Evolutionary conservation across 2,113 vertebrate species (phyloP).

Genomic region (Steatornis caripensis): DNA sequence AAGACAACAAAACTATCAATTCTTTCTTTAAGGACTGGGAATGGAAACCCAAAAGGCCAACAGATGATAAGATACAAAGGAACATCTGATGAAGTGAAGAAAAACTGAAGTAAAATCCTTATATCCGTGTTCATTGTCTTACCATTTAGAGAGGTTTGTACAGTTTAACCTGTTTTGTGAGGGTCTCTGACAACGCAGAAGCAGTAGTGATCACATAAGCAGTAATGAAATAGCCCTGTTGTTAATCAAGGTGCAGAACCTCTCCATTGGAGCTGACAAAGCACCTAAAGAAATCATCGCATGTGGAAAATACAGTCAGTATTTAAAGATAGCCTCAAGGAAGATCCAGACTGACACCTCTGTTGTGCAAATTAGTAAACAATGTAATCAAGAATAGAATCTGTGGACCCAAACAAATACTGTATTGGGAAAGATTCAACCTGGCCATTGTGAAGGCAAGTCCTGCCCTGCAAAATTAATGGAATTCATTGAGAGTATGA

Average conservation of each 20-base stretch:
- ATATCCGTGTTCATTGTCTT: background rate
- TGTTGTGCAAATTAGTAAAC: background rate
- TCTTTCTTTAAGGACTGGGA: background rate
- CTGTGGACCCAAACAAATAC: background rate
- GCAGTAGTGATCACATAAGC: background rate
- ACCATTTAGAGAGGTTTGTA: background rate
- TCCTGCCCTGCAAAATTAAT: background rate
- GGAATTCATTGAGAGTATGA: background rate
- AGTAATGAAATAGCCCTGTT: background rate
- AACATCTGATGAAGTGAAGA: background rate
- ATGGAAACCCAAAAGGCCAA: background rate
- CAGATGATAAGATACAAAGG: background rate
- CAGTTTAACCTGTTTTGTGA: background rate
- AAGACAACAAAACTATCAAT: background rate
- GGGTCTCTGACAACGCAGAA: background rate
- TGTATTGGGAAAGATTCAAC: background rate
- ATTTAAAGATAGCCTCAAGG: background rate
- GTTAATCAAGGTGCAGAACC: background rate
- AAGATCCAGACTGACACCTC: background rate
- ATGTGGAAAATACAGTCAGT: background rate
- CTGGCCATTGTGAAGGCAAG: background rate
- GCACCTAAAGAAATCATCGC: background rate
- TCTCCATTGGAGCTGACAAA: background rate
- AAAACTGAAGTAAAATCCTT: background rate
- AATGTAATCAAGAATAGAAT: background rate